Evolutionary conservation across 2,888 invertebrate species (phyloP).

Genomic region (Ceriagrion tenellum): DNA sequence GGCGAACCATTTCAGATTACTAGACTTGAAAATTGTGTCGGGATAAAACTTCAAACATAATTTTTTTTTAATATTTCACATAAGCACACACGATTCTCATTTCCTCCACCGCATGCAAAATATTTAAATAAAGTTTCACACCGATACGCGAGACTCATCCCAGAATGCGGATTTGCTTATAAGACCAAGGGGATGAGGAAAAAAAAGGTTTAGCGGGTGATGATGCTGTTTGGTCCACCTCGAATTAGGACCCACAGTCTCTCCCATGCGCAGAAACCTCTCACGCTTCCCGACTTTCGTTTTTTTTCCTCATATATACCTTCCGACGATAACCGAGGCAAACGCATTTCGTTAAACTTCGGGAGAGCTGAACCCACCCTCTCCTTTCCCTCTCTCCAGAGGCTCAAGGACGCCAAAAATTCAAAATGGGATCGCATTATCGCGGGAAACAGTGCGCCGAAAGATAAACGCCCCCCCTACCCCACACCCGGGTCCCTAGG

Average conservation of each 20-base stretch:
- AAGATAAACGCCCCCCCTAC: slow-evolving; percentile 13
- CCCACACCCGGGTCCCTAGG: not conserved
- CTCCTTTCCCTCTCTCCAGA: not conserved
- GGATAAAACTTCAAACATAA: too few relatives aligned
- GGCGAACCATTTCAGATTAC: too few relatives aligned
- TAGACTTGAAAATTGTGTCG: too few relatives aligned
- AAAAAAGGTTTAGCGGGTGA: not conserved
- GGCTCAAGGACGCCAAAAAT: not conserved
- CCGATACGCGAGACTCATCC: too few relatives aligned
- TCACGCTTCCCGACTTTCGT: not conserved
- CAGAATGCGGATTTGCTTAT: too few relatives aligned
- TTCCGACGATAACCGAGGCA: not conserved
- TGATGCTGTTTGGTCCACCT: not conserved
- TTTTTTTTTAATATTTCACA: too few relatives aligned
- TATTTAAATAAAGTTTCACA: too few relatives aligned
- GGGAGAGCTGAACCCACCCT: too few relatives aligned
- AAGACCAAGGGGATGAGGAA: too few relatives aligned
- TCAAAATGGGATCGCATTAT: slow-evolving; percentile 21
- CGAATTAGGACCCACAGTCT: not conserved
- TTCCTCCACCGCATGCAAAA: too few relatives aligned
- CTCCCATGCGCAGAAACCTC: not conserved
- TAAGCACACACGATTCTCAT: too few relatives aligned
- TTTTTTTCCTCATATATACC: not conserved
- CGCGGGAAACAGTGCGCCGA: not conserved
- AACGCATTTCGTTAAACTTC: too few relatives aligned